A percentile compares a stretch with the other conserved stretches of the same genome.
Evolutionary conservation across 2,113 vertebrate genomes (phyloP).

Genomic region (Dicaeum eximium): DNA sequence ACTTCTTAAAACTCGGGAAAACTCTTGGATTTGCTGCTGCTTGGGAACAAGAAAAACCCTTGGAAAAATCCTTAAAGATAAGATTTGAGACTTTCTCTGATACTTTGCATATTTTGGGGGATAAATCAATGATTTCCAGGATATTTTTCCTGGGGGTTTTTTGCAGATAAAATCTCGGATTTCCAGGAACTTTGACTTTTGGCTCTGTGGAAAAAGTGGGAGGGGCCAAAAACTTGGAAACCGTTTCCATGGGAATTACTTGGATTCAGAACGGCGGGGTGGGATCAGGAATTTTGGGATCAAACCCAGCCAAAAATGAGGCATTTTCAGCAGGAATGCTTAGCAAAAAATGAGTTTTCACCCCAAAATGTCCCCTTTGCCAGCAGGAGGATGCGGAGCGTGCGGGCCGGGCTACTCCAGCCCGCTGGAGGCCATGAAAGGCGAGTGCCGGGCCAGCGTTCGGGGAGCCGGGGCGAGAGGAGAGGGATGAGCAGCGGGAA

Average conservation of each 20-base stretch:
- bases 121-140: neutral
- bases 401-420: constrained; percentile 88
- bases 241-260: neutral
- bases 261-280: neutral
- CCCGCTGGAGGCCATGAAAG: constrained; percentile 91
- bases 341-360: neutral
- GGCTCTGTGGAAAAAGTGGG: neutral
- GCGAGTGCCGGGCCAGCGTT: constrained; percentile 40
- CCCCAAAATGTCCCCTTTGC: neutral
- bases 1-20: neutral
- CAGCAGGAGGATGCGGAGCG: constrained; percentile 73
- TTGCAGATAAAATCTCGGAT: too few species aligned
- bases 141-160: neutral
- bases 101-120: fast-evolving
- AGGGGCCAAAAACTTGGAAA: neutral
- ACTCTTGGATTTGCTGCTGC: neutral
- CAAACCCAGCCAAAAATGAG: neutral
- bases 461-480: too few species aligned
- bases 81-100: neutral
- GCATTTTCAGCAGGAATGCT: neutral
- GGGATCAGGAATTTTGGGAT: neutral
- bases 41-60: neutral
- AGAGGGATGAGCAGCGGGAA: fast-evolving
- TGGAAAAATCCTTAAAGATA: neutral
- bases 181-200: neutral